phyloP scores from a whole-genome alignment of 1,140 invertebrate species.

The Phenacoccus solenopsis region DNA sequence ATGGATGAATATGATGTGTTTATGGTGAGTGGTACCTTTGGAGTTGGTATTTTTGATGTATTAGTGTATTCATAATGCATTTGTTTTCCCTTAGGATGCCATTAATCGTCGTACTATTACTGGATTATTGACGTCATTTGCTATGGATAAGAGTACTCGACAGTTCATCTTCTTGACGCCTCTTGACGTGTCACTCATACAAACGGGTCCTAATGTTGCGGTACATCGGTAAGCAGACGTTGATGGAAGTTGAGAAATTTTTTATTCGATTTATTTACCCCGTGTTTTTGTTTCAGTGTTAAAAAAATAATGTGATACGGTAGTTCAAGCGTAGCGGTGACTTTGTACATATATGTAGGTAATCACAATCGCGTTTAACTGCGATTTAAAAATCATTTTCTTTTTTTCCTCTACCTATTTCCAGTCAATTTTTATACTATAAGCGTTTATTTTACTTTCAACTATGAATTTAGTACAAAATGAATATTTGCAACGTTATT shows the following conservation, averaged over 20 bases:
- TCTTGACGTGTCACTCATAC: constrained; percentile 43
- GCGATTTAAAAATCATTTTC: not conserved
- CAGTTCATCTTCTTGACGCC: constrained; percentile 69
- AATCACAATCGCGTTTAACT: too few relatives aligned
- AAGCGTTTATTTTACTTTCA: not conserved
- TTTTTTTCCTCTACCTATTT: not conserved
- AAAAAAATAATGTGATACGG: not conserved
- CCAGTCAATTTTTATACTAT: too few relatives aligned
- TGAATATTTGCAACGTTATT: not conserved
- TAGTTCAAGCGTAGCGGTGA: too few relatives aligned
- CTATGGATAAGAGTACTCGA: constrained; percentile 40
- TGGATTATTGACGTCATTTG: constrained; percentile 42
- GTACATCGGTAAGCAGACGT: not conserved
- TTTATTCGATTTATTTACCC: too few relatives aligned
- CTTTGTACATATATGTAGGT: too few relatives aligned
- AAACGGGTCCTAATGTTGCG: constrained; percentile 26
- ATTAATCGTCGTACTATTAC: constrained; percentile 19
- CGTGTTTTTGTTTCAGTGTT: not conserved
- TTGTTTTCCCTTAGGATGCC: constrained; percentile 42
- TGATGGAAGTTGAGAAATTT: too few relatives aligned
- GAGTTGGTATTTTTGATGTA: not conserved
- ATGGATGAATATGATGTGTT: constrained; percentile 98
- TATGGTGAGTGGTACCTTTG: constrained; percentile 51
- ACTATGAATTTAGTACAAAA: not conserved
- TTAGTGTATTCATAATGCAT: not conserved